phyloP scores from a whole-genome alignment of 2,113 vertebrate species.

The Seriola rivoliana region DNA sequence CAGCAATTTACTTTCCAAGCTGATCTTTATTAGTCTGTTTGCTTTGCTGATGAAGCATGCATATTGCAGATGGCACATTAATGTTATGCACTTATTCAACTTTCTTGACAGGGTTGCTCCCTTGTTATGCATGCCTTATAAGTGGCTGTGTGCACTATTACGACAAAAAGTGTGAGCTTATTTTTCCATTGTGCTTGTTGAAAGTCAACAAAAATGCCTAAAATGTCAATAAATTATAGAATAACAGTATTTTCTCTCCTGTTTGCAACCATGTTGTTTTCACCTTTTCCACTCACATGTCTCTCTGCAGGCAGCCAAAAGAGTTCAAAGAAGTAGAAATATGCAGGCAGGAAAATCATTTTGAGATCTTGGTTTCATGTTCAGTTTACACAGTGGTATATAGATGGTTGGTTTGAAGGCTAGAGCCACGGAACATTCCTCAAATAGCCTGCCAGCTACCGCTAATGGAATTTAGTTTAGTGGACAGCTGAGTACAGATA shows the following conservation, averaged over 20 bases:
- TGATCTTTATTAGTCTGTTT: slow-evolving; percentile 42
- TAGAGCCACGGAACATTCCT: slow-evolving; percentile 84
- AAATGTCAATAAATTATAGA: slow-evolving; percentile 29
- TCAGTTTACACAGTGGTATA: slow-evolving; percentile 79
- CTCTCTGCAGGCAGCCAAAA: slow-evolving; percentile 55
- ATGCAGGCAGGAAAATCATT: slow-evolving; percentile 80
- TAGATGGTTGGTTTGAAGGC: slow-evolving; percentile 81
- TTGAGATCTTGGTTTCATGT: slow-evolving; percentile 80
- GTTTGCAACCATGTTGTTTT: slow-evolving; percentile 48
- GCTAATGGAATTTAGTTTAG: slow-evolving; percentile 82
- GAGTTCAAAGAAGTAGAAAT: slow-evolving; percentile 82
- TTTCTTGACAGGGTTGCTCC: slow-evolving; percentile 8
- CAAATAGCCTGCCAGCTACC: slow-evolving; percentile 82
- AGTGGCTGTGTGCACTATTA: neutral
- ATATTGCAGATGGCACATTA: slow-evolving; percentile 31
- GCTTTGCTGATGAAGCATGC: slow-evolving; percentile 29
- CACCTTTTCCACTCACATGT: slow-evolving; percentile 31
- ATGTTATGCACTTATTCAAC: slow-evolving; percentile 23
- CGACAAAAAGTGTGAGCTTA: slow-evolving; percentile 10
- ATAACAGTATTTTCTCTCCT: slow-evolving; percentile 21
- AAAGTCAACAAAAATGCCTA: slow-evolving; percentile 5
- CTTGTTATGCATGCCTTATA: slow-evolving; percentile 16
- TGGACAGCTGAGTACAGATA: slow-evolving; percentile 69
- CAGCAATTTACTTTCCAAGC: slow-evolving; percentile 26
- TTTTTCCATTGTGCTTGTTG: neutral